Evolutionary conservation across 1,140 invertebrate genomes (phyloP), one percentile per base, ranked within the genome.

Genomic region (Pteromalus puparum): DNA sequence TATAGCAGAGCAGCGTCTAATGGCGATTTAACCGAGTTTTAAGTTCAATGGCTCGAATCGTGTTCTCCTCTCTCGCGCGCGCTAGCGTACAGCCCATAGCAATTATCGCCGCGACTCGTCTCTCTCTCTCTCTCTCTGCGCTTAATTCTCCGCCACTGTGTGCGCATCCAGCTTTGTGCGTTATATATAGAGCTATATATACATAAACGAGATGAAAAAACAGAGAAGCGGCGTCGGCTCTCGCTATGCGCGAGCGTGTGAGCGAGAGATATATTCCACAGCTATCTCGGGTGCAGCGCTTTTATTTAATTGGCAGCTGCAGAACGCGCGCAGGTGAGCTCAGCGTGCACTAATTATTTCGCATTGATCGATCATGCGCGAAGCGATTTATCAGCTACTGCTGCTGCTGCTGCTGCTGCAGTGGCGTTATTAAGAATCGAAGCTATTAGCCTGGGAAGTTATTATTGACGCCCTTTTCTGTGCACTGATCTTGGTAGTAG

Each of bases 331-430:
- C 67, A 70, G 53, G 61, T 34, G 12, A 26, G 26, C 65, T 80
- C 12, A 6, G 10, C 26, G 24, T 24, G 15, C 34, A 46, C 53
- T 82, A 74, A 82, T 82, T 76, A 76, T 82, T 82, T 82, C 46
- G 10, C n/a, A 61, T 24, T 82, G 73, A 82, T 76, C 61, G 81
- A 82, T 82, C 81, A 67, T 53, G 15, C 53, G 48, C 61, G 34
- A 65, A 76, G 15, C 34, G 53, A 82, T 75, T 65, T 76, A 82
- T 82, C 53, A 76, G 81, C 26, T 5, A 21, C n/a, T n/a, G 28
- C 15, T 18, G 12, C 48, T 15, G 48, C 5, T 15, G 24, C 67
- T 21, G 67, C 67, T 30, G 1, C 67, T 28, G 67, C 68, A 70
- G 18, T 26, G 15, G 15, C 18, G 18, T 70, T 72, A 72, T 81